Conservation (phyloP, 2,888 invertebrate genomes). For the Aspidiotus destructor region DNA sequence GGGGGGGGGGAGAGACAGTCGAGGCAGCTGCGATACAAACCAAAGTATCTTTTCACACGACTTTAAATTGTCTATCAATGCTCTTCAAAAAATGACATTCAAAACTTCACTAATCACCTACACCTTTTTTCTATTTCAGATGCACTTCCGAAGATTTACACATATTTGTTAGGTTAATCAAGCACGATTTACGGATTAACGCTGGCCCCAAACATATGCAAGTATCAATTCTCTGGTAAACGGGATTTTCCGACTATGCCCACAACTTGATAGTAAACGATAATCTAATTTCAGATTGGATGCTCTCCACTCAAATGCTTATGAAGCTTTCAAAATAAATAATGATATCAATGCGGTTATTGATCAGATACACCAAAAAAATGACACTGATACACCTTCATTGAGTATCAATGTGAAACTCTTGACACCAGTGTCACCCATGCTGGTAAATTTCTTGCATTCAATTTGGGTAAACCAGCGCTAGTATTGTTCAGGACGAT, state of each 20-base stretch:
- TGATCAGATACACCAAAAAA: constrained; percentile 40
- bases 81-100: too few relatives aligned
- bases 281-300: constrained; percentile 50
- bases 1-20: too few relatives aligned
- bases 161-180: constrained; percentile 75
- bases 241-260: not conserved
- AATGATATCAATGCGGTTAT: constrained; percentile 68
- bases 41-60: too few relatives aligned
- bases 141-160: constrained; percentile 76
- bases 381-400: constrained; percentile 27
- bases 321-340: constrained; percentile 76
- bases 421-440: constrained; percentile 86
- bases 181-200: constrained; percentile 84
- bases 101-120: too few relatives aligned
- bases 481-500: too few relatives aligned
- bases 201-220: constrained; percentile 83
- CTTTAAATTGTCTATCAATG: too few relatives aligned
- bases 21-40: too few relatives aligned
- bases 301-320: constrained; percentile 78
- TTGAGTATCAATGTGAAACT: constrained; percentile 51
- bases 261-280: not conserved
- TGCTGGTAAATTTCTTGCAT: constrained; percentile 53
- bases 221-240: constrained; percentile 38
- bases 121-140: constrained; percentile 42
- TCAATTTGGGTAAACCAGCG: too few relatives aligned